phyloP scores from a whole-genome alignment of 1,140 invertebrate genomes.

The Trachelipus rathkii region DNA sequence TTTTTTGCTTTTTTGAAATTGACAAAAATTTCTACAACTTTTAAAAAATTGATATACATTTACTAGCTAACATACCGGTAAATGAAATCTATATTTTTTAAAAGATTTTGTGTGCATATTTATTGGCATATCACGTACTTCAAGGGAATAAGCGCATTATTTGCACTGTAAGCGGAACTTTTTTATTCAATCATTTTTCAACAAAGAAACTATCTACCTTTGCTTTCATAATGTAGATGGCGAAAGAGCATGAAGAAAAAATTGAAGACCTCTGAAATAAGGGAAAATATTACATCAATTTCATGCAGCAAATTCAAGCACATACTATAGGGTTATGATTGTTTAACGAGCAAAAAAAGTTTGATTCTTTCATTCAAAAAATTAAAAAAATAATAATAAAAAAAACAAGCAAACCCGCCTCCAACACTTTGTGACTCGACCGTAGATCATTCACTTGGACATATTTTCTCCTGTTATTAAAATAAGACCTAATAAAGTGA shows the following conservation, averaged over 20 bases:
- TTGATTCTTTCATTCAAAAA: too few relatives aligned
- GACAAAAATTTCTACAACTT: not conserved
- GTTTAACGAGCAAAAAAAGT: too few relatives aligned
- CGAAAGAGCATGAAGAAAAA: too few relatives aligned
- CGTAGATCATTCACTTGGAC: too few relatives aligned
- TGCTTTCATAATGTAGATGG: not conserved
- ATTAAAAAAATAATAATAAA: too few relatives aligned
- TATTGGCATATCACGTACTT: not conserved
- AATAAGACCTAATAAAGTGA: too few relatives aligned
- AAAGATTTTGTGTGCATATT: not conserved
- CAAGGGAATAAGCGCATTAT: not conserved
- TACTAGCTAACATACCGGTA: not conserved
- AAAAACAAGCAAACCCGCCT: too few relatives aligned
- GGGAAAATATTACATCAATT: not conserved
- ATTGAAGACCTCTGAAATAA: not conserved
- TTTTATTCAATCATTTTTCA: not conserved
- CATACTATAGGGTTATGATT: too few relatives aligned
- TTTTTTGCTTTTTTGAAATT: not conserved
- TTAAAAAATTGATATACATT: not conserved
- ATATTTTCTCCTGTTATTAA: too few relatives aligned
- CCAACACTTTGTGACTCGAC: too few relatives aligned
- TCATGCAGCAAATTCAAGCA: too few relatives aligned
- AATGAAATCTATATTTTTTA: not conserved
- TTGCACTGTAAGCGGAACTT: not conserved
- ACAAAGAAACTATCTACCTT: not conserved